Conservation (phyloP, 2,888 invertebrate genomes). For the Chrysina gloriosa region DNA sequence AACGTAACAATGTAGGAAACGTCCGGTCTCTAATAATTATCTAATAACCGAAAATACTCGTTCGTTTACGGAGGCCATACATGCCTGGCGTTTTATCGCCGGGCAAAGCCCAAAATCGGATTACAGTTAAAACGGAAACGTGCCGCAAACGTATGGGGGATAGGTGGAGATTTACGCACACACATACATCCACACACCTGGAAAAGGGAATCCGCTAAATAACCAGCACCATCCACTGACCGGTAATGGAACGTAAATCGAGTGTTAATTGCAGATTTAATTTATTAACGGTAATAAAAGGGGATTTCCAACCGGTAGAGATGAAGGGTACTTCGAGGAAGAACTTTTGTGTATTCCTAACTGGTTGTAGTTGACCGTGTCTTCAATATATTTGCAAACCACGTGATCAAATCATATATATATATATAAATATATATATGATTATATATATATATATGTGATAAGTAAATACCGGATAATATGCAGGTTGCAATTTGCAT, state of each 20-base stretch:
- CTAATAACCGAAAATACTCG: conserved; percentile 14
- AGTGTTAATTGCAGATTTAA: neutral
- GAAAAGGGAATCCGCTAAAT: neutral
- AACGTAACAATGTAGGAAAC: neutral
- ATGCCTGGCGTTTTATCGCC: neutral
- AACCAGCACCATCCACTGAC: neutral
- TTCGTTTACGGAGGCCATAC: too few relatives aligned
- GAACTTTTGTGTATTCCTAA: too few relatives aligned
- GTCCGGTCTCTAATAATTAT: neutral
- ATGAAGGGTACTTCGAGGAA: too few relatives aligned
- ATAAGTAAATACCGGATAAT: too few relatives aligned
- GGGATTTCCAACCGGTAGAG: too few relatives aligned
- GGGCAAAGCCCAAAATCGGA: conserved; percentile 15
- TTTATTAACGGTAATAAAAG: neutral
- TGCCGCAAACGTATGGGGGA: neutral
- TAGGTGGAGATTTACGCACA: neutral
- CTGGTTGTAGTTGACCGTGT: too few relatives aligned
- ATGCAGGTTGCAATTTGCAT: too few relatives aligned
- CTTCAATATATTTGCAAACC: too few relatives aligned
- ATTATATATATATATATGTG: too few relatives aligned
- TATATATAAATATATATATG: too few relatives aligned
- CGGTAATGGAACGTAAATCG: neutral
- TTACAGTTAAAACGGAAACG: neutral
- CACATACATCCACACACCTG: neutral
- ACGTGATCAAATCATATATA: too few relatives aligned